Conservation (phyloP, 2,888 invertebrate genomes). For the Scaptomyza parva region DNA sequence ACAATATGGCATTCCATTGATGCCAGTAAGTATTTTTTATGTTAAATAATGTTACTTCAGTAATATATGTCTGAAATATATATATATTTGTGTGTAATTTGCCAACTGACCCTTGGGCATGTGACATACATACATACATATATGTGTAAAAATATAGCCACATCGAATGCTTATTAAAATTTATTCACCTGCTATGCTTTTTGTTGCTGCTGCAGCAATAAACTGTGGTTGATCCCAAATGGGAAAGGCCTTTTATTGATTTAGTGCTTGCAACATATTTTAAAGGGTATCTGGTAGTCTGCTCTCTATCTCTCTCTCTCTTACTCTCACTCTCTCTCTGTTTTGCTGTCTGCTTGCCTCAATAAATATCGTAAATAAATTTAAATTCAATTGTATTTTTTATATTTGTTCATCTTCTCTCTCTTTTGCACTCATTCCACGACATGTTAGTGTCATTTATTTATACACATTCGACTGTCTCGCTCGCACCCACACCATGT, state of each 20-base stretch:
- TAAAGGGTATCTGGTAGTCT: constrained; percentile 35
- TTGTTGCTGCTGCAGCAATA: constrained; percentile 42
- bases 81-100: background rate
- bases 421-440: background rate
- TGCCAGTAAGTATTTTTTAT: too few species aligned
- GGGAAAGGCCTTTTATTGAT: constrained; percentile 29
- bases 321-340: background rate
- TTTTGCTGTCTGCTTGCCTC: constrained; percentile 32
- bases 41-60: too few species aligned
- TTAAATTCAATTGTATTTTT: constrained; percentile 54
- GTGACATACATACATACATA: background rate
- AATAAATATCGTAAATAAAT: constrained; percentile 67
- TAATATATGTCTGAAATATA: too few species aligned
- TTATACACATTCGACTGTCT: constrained; percentile 24
- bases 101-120: constrained; percentile 15
- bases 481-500: constrained; percentile 13
- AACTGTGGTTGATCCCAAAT: constrained; percentile 37
- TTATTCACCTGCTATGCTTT: constrained; percentile 32
- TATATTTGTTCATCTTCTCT: constrained; percentile 10
- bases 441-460: constrained; percentile 34
- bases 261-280: constrained; percentile 8
- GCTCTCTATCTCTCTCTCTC: background rate
- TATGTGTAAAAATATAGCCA: background rate
- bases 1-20: too few species aligned
- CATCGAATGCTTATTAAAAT: constrained; percentile 9